Percentiles rank a stretch among this genome's conserved stretches.
phyloP scores from a whole-genome alignment of 2,797 vertebrate species.

The Rhinella marina region DNA sequence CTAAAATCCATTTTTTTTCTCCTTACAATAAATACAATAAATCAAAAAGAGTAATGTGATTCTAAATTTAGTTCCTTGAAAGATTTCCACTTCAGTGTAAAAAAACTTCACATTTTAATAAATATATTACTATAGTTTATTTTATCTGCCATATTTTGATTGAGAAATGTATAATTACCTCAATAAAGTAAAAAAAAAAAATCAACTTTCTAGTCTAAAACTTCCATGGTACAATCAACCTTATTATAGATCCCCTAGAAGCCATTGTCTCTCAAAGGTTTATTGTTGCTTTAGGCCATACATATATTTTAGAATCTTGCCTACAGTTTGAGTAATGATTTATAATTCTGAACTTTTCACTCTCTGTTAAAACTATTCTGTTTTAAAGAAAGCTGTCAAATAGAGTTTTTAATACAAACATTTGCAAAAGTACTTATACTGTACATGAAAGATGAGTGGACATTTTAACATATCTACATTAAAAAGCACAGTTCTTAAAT shows the following conservation, averaged over 20 bases:
- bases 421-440: slow-evolving; percentile 28
- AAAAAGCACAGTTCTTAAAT: background rate
- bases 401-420: slow-evolving; percentile 27
- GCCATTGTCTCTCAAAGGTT: slow-evolving; percentile 47
- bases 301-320: slow-evolving; percentile 45
- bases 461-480: background rate
- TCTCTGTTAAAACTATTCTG: slow-evolving; percentile 18
- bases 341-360: slow-evolving; percentile 42
- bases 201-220: slow-evolving; percentile 22
- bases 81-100: background rate
- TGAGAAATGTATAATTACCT: background rate
- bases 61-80: background rate
- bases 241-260: slow-evolving; percentile 46
- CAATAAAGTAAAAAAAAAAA: background rate
- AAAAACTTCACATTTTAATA: background rate
- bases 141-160: background rate
- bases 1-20: background rate
- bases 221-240: slow-evolving; percentile 1
- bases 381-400: slow-evolving; percentile 36
- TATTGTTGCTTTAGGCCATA: slow-evolving; percentile 40
- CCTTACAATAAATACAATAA: background rate
- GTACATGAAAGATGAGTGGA: background rate
- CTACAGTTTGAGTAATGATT: slow-evolving; percentile 45
- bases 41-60: background rate
- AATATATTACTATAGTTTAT: background rate